Base-by-base conservation (phyloP, 2,888 invertebrate genomes). In the Agelastica alni region DNA sequence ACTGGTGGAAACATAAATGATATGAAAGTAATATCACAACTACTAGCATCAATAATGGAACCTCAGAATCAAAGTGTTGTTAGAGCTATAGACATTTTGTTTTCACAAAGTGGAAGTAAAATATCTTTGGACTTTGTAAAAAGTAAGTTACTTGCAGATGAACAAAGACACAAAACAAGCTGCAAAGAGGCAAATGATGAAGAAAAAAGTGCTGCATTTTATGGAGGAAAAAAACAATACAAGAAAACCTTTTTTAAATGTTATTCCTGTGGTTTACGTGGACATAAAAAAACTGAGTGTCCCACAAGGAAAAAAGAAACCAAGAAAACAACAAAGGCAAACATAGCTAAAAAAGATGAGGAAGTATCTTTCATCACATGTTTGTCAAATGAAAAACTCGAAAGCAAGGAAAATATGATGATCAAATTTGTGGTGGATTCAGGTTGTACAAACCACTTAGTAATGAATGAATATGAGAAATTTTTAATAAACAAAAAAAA, bases 351-450 rank as follows among this genome's bases (percentile, higher is more conserved):
- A 22, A 9, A 22, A 22, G 9, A 22, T 22, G 9, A 22, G 4
- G 22, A 22, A 1, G 22, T 1, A 6, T 4, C 22, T 22, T 22
- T 4, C 1, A 22, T 18, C n/a, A 37, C n/a, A 7, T 14, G 37
- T 3, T 17, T 37, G 9, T 37, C 37, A n/a, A 37, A 17, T 37
- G 37, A 37, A 37, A 37, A 37, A 37, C 5, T 16, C 2, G 37
- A 37, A 18, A 37, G 7, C 3, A 37, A 13, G 3, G 37, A 37
- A 16, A 13, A 9, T n/a, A 16, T 16, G 4, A 9, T 18, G 10
- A 30, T 22, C 9, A 6, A 4, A 22, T 1, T 22, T 22, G 22
- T 22, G 1, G 22, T 22, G 9, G 22, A 22, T 22, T 22, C 22
- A 22, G 1, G 22, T 22, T 1, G 22, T 9, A 22, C 22, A 22